Evolutionary conservation across 2,888 invertebrate genomes (phyloP), one percentile per base, ranked within the genome.

Genomic region (Ectobius pallidus): DNA sequence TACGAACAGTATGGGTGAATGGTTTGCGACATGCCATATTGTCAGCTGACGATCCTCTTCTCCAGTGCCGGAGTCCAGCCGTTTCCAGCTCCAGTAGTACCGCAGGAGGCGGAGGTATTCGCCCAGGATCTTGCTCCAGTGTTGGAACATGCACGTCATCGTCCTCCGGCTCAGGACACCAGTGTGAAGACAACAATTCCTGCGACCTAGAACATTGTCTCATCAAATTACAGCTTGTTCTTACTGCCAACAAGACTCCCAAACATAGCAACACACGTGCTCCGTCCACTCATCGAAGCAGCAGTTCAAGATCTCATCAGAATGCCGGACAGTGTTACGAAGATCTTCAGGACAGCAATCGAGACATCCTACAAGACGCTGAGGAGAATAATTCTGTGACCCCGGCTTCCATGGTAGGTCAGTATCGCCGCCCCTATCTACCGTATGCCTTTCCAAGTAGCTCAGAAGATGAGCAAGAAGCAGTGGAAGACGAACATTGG

Each of bases 21-120:
- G 91, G 91, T 22, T 87, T 89, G 77, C 86, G 91, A 76, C 90
- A 90, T 84, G 91, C 91, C 20, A 87, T 92, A 63, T 84, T 92
- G 68, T 86, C 88, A 6, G 84, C 87, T 73, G 89, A 90, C 82
- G 91, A 91, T 81, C 89, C 85, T 7, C 76, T 82, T 52, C 62
- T 65, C 18, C 46, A 46, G 18, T 65, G 22, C 46, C 44, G 65
- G n/a, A 46, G 30, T 9, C 65, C 46, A 3, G 32, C 30, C n/a
- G n/a, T 30, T 1, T 6, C 22, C 3, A 52, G 11, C 14, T 34
- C 34, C 34, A 34, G 11, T 34, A 34, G 11, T 7, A 34, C 6
- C 6, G 34, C 34, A 7, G 46, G 14, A 3, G 7, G 7, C 14
- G 20, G 22, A 3, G 25, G 6, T 22, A 2, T 22, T 39, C 65